Base-by-base conservation (phyloP, 2,113 vertebrate genomes). In the Pholis gunnellus region DNA sequence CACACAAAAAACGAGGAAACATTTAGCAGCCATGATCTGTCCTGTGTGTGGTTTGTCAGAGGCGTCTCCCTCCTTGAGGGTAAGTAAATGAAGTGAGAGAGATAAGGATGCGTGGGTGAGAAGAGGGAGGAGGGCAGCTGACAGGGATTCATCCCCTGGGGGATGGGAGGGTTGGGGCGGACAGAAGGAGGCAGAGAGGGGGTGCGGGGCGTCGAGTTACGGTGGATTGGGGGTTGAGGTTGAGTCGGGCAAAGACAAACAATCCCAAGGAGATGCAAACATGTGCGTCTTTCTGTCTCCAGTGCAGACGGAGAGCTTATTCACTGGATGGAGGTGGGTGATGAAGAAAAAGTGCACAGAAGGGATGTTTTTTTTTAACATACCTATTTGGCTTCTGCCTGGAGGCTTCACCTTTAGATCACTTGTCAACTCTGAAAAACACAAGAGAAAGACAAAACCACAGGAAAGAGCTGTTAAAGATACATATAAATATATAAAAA, bases 341-440 rank as follows among this genome's bases (percentile, higher is more conserved):
- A 71, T 9, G 52, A 48, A 54, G 20, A 73, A n/a, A 69, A 65
- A 65, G 27, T 57, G 29, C 22, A 29, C 17, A 15, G 29, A 36
- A 17, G 6, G 44, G 44, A 17, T 27, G 4, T 31, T 17, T 14
- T 22, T 17, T 48, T 74, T 74, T 76, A 25, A 83, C 94, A 78
- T 90, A 96, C 96, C 95, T 84, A 92, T 89, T 88, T 94, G 92
- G 72, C 77, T 94, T 68, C 84, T 92, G 72, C 94, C 94, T 44
- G 90, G 91, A 67, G 94, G 92, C 80, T 93, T 94, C 81, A 92
- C 66, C 36, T 92, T 92, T 79, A 95, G 68, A 59, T 96, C 96
- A 42, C 83, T 91, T 4, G 95, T 95, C 84, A 96, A 81, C 75
- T 96, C 96, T 96, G 90, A 66, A 87, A 91, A 52, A 76, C 25